Evolutionary conservation across 2,888 invertebrate genomes (phyloP).

Genomic region (Coronaproctus castanopsis): DNA sequence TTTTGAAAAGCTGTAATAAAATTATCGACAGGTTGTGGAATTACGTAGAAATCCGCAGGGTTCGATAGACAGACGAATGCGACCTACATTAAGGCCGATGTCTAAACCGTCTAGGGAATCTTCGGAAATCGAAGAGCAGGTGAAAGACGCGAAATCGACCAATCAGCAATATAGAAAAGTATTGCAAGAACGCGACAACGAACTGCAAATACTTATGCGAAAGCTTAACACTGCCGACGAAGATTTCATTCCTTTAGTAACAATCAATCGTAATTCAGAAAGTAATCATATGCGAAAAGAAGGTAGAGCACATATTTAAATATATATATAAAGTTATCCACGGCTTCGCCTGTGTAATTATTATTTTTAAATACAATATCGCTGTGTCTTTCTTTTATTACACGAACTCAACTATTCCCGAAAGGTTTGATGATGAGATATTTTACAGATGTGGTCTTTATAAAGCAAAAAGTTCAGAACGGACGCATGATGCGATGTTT

Average conservation of each 20-base stretch:
- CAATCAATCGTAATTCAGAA: neutral
- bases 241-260: neutral
- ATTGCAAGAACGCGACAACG: conserved; percentile 54
- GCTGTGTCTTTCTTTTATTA: too few relatives aligned
- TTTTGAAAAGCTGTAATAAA: too few relatives aligned
- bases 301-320: conserved; percentile 2
- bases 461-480: too few relatives aligned
- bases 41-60: conserved; percentile 68
- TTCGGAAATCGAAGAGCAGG: conserved; percentile 58
- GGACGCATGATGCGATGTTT: too few relatives aligned
- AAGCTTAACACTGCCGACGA: conserved; percentile 6
- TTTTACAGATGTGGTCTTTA: too few relatives aligned
- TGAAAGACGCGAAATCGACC: conserved; percentile 62
- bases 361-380: too few relatives aligned
- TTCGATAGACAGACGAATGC: conserved; percentile 57
- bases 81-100: conserved; percentile 69
- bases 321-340: too few relatives aligned
- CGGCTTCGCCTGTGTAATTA: too few relatives aligned
- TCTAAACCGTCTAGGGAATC: conserved; percentile 61
- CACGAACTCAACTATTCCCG: too few relatives aligned
- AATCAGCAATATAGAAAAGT: conserved; percentile 63
- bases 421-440: too few relatives aligned
- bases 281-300: conserved; percentile 6
- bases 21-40: conserved; percentile 74
- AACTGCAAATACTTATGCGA: conserved; percentile 7